A percentile compares a stretch with the other conserved stretches of the same genome.
Conservation (phyloP, 2,797 vertebrate genomes). For the Alectoris magna region DNA sequence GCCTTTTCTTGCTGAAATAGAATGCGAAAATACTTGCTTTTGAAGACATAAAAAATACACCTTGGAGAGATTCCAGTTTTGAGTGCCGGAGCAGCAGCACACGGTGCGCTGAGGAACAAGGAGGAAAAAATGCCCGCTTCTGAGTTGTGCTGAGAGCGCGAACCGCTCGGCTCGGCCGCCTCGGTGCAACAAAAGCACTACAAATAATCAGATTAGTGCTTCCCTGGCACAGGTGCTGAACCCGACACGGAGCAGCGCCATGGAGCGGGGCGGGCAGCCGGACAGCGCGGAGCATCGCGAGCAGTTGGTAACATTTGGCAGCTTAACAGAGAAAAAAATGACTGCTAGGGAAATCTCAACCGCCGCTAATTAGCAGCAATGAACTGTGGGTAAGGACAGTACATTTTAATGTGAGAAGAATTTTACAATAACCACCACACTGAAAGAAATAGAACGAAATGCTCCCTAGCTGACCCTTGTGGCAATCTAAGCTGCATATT, state of each 20-base stretch:
- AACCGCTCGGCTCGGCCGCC: constrained; percentile 13
- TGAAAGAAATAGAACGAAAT: constrained; percentile 74
- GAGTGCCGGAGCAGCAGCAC: background rate
- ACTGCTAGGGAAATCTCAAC: constrained; percentile 80
- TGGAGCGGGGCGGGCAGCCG: constrained; percentile 58
- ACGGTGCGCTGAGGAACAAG: background rate
- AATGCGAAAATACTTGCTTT: constrained; percentile 69
- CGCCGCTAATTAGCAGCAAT: constrained; percentile 86
- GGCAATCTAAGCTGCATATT: constrained; percentile 83
- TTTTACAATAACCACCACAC: constrained; percentile 81
- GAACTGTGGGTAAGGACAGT: constrained; percentile 85
- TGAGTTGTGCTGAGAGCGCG: background rate
- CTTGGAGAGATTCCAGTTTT: constrained; percentile 58
- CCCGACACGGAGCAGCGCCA: constrained; percentile 17
- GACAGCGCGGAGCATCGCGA: constrained; percentile 73
- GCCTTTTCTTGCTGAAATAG: constrained; percentile 81
- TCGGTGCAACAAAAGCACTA: constrained; percentile 11
- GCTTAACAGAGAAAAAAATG: constrained; percentile 77
- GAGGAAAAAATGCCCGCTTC: background rate
- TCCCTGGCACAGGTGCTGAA: constrained; percentile 50
- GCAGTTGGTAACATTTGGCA: constrained; percentile 84
- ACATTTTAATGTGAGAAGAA: constrained; percentile 82
- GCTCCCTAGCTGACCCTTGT: constrained; percentile 85
- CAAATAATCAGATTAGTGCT: constrained; percentile 43
- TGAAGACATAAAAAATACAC: constrained; percentile 8